Percentiles rank a stretch among this genome's conserved stretches.
Conservation (phyloP, 2,113 vertebrate species). For the Sterrhoptilus dennistouni region DNA sequence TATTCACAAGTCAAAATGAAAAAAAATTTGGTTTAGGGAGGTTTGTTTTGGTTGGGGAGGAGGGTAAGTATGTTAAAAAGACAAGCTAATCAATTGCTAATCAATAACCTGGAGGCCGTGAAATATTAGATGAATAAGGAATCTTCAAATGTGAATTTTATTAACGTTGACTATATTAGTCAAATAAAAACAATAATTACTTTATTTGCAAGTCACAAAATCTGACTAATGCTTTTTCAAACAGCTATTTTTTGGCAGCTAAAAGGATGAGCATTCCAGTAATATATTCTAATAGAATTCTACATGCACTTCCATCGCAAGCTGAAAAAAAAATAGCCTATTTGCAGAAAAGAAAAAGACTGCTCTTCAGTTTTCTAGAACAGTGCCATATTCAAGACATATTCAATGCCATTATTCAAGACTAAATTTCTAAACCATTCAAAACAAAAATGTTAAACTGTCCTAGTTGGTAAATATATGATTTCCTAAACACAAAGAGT, state of each 20-base stretch:
- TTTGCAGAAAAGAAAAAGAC: not conserved
- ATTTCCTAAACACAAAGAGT: not conserved
- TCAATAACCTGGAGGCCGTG: not conserved
- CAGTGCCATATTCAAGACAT: not conserved
- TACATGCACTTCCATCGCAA: not conserved
- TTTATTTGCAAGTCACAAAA: not conserved
- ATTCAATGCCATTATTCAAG: not conserved
- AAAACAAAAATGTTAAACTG: not conserved
- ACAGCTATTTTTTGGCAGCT: not conserved
- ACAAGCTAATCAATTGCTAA: not conserved
- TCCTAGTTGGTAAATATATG: not conserved
- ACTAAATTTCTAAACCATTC: not conserved
- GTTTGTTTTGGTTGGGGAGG: not conserved
- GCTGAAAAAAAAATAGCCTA: not conserved
- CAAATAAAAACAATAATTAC: not conserved
- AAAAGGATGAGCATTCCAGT: not conserved
- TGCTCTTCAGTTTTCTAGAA: not conserved
- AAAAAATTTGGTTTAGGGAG: not conserved
- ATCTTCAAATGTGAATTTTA: not conserved
- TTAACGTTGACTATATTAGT: not conserved
- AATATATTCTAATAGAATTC: not conserved
- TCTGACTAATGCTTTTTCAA: not conserved
- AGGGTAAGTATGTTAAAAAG: not conserved
- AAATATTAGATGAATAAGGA: not conserved
- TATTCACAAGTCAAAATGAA: not conserved